Evolutionary conservation across 2,113 vertebrate genomes (phyloP), one percentile per base, ranked within the genome.

Genomic region (Kryptolebias marmoratus): DNA sequence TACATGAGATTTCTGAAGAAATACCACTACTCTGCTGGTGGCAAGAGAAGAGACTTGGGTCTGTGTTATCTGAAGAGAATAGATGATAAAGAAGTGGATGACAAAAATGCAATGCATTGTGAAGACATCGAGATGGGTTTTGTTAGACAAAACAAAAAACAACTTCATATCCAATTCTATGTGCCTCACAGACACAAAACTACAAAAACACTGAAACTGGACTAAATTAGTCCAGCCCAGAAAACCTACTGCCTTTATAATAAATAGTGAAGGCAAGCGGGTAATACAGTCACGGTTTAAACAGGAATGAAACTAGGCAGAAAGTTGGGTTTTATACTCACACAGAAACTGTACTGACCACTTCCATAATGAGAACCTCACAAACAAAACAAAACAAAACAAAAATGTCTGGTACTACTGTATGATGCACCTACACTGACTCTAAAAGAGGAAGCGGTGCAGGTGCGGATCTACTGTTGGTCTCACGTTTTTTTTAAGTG

Each of bases 1-100:
- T 42, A 42, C 89, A 93, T 48, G 47, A 48, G 47, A 48, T 48
- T 48, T 15, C 12, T 15, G 2, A 48, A 48, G 22, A 48, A 48
- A 91, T 83, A 79, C 44, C 56, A 54, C 73, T 70, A 86, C 88
- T 93, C 87, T 91, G 71, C 78, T 71, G 57, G 68, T 49, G 44
- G 61, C 57, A 22, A 59, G 30, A 39, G 2, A 48, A 15, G 13
- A 48, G 47, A 48, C 47, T 15, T 14, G 12, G 44, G 44, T 45
- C 4, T 22, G 22, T 22, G 22, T 22, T 22, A 22, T 22, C 22
- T 22, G 7, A 42, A 42, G 9, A 42, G 10, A 42, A 42, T 5
- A 6, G 1, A 10, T 8, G 39, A 42, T 8, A 42, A 7, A 36
- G 36, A 42, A 42, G 39, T 42, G 39, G 39, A 10, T 10, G 5